Base-by-base conservation (phyloP, 2,888 invertebrate genomes). In the Dicyrtoma fusca region DNA sequence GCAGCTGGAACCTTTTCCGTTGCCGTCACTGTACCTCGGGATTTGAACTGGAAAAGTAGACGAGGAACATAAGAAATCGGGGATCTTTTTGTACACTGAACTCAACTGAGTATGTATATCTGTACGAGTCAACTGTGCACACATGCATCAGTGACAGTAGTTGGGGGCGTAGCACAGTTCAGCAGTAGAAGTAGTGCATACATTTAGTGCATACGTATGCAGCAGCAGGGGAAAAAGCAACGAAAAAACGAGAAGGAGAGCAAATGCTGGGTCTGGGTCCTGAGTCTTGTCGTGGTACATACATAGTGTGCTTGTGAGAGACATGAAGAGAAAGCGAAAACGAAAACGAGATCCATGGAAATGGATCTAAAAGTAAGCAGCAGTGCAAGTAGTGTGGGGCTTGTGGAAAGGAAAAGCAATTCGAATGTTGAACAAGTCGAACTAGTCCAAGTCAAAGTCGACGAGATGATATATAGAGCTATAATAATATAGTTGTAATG, bases 381-480 rank as follows among this genome's bases (percentile, higher is more conserved):
- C 47, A 17, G 49, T 2, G 17, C 47, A 23, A 21, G 25, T 11
- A 23, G 23, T 47, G 47, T 2, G 64, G 49, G 13, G 26, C n/a
- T 5, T 34, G 17, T 47, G 47, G 8, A 5, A 26, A 13, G 26
- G 17, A 34, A 45, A 44, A 44, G 62, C 11, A 59, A 49, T 49
- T 17, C n/a, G 3, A 23, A 25, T 6, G 13, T 26, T 5, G 25
- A 59, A 14, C 6, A 26, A 26, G 13, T 14, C 13, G 34, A 23
- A 26, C n/a, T 14, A 1, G 10, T 14, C 8, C 3, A 59, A 25
- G 11, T 25, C 13, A 11, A 61, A 19, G 13, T 34, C 34, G 34
- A 34, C 34, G 61, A 25, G 61, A 42, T 34, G 34, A 34, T 42
- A 61, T 14, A 61, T 19, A 61, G 21, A 61, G 61, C 26, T 42